Evolutionary conservation across 2,797 vertebrate genomes (phyloP), one percentile per base, ranked within the genome.

Genomic region (Allobates femoralis): DNA sequence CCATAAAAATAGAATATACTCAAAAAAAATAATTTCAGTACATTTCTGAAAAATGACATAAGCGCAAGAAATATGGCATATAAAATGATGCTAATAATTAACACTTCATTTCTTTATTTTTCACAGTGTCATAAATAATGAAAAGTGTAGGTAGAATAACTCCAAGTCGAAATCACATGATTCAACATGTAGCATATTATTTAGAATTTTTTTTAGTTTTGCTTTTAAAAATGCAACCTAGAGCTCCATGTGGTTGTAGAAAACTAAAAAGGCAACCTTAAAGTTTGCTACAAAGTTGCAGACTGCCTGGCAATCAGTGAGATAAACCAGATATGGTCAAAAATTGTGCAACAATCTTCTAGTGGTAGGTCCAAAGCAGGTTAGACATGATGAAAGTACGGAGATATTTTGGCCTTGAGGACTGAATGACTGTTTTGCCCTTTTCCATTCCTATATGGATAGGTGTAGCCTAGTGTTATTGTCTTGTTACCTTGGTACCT

Each of bases 1-100:
- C 11, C 23, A 58, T 55, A 83, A 58, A 56, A 83, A 74, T 83
- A 83, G 67, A 83, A 83, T 41, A 19, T n/a, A 58, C 15, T 28
- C 15, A 83, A 19, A 41, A 83, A 37, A n/a, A 76, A n/a, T n/a
- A 51, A 81, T 5, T 2, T 74, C 37, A 12, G 8, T 32, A 51
- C 15, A 53, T 34, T 32, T 66, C 60, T 66, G 60, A 21, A 30
- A 66, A 80, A 30, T 81, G 18, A 69, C 19, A 81, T 15, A 56
- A 60, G 51, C 32, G 56, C 14, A 71, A 14, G 51, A 67, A 71
- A 71, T 82, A 7, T 41, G 21, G 5, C n/a, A n/a, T 53, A 67
- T 82, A 51, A 81, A 53, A 56, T 46, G 3, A 46, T 50, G 56
- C 26, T 11, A 55, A 51, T 51, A 81, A 51, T 50, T 81, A 32